Base-by-base conservation (phyloP, 2,113 vertebrate species). In the western clawed frog (Xenopus tropicalis) region DNA sequence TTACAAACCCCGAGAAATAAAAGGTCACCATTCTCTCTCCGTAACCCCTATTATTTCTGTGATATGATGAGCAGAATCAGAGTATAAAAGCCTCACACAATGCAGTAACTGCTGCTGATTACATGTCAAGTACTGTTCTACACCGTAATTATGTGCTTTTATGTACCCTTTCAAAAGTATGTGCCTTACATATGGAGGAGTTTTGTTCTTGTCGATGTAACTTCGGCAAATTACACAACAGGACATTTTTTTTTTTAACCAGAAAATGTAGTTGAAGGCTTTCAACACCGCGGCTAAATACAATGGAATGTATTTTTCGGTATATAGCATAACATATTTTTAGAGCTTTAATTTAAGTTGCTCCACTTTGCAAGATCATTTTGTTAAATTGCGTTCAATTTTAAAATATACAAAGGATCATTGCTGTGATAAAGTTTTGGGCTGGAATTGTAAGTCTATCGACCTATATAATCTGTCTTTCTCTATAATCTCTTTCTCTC, bases 111-210 rank as follows among this genome's bases (percentile, higher is more conserved):
- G 66, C 4, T n/a, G 73, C 73, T 76, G 66, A 76, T 76, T 76
- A 76, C 61, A 48, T 76, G 73, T 76, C 73, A 76, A 76, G 66
- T 63, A n/a, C 73, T 16, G 22, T 16, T 56, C 66, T 56, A 76
- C 73, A 76, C 73, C 59, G 23, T 76, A 76, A 76, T 76, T 76
- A 76, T 63, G 58, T 63, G 66, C 66, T 76, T 76, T 69, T 62
- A 69, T 43, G 66, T 43, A 63, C 46, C 73, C 54, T 76, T 57
- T 62, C 52, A 25, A 61, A 62, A 69, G 72, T 23, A 69, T 73
- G 66, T 13, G 57, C 25, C 25, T 52, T 54, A 52, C 66, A 69
- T 75, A 24, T 13, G 22, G 46, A 69, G 57, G 23, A 69, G 73
- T 61, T 29, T 21, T 42, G 23, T 58, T n/a, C 66, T 63, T 62